These are phyloP conservation scores for Minunthozetes semirufus DNA, from an alignment of 2,888 invertebrate genomes.

Conservation along the genomic window DNA sequence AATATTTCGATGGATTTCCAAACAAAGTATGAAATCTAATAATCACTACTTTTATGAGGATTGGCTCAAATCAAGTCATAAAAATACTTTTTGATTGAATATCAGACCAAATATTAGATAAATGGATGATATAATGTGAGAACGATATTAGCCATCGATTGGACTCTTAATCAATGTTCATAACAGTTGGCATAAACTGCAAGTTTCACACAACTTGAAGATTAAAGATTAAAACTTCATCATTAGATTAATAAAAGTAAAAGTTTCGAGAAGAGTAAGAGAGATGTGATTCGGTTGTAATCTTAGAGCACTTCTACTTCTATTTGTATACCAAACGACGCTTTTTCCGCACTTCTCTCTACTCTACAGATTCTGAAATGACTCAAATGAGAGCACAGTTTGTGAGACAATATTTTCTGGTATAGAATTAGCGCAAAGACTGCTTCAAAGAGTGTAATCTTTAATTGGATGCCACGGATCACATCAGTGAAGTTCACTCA, in stretches of 20 bases:
- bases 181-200: background rate
- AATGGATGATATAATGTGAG: too few species aligned
- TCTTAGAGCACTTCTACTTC: constrained; percentile 11
- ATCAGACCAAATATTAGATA: too few species aligned
- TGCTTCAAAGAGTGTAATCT: constrained; percentile 5
- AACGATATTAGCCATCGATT: background rate
- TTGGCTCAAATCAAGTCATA: too few species aligned
- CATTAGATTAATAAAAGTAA: constrained; percentile 1
- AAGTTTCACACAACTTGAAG: background rate
- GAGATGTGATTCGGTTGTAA: background rate
- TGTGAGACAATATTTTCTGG: constrained; percentile 7
- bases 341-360: background rate
- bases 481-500: constrained; percentile 10
- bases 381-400: constrained; percentile 5
- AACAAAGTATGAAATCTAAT: background rate
- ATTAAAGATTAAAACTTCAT: background rate
- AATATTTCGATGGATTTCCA: background rate
- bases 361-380: background rate
- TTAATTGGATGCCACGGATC: constrained; percentile 15
- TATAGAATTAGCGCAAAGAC: background rate
- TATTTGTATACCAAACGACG: background rate
- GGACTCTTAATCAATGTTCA: background rate
- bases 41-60: too few species aligned
- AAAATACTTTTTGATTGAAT: too few species aligned
- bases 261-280: background rate